Evolutionary conservation across 2,113 vertebrate genomes (phyloP).

Genomic region (Conger conger): DNA sequence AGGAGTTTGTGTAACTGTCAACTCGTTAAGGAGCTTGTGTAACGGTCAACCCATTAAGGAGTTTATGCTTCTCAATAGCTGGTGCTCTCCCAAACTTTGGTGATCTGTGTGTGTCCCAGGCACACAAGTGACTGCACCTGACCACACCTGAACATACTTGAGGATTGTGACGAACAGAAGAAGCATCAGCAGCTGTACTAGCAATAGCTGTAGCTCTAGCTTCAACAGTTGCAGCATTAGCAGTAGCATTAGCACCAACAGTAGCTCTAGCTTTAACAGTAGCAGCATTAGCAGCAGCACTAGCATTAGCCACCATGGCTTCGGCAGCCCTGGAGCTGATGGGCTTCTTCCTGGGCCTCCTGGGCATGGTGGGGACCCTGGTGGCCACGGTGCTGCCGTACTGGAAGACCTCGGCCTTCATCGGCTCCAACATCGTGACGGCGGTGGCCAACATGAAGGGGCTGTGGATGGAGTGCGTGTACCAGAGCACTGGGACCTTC

Average conservation of each 20-base stretch:
- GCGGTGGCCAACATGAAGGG: slow-evolving; percentile 85
- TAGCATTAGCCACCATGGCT: slow-evolving; percentile 68
- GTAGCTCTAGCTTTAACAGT: background rate
- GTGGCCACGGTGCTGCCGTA: slow-evolving; percentile 82
- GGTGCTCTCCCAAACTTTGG: background rate
- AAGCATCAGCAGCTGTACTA: too few relatives aligned
- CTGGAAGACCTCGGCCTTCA: slow-evolving; percentile 86
- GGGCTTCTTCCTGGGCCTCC: slow-evolving; percentile 82
- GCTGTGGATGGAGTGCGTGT: slow-evolving; percentile 96
- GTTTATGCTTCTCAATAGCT: background rate
- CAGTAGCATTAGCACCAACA: too few relatives aligned
- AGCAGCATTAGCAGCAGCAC: background rate
- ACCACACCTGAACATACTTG: background rate
- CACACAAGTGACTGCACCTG: background rate
- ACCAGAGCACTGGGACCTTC: slow-evolving; percentile 90
- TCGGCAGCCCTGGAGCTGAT: slow-evolving; percentile 83
- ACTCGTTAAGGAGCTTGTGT: background rate
- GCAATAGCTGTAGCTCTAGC: too few relatives aligned
- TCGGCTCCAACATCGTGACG: slow-evolving; percentile 91
- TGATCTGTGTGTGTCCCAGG: background rate
- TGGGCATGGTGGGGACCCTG: slow-evolving; percentile 84
- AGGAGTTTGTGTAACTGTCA: too few relatives aligned
- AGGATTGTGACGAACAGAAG: background rate
- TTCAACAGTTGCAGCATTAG: too few relatives aligned
- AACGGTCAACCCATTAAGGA: background rate